Evolutionary conservation across 2,797 vertebrate genomes (phyloP).

Genomic region (Sebastes dallii): DNA sequence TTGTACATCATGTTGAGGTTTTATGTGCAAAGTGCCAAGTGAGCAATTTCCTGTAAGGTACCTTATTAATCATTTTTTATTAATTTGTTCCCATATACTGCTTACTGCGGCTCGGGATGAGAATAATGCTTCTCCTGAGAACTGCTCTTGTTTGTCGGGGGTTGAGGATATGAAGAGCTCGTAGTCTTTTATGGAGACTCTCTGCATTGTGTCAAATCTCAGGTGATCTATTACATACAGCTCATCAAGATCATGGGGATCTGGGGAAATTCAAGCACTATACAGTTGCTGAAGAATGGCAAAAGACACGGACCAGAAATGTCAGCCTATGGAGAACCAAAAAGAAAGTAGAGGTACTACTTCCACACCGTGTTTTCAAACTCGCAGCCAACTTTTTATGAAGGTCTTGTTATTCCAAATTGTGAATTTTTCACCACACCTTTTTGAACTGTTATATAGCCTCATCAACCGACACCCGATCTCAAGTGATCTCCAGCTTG

Average conservation of each 20-base stretch:
- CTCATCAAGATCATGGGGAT: not conserved
- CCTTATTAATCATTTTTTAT: conserved; percentile 2
- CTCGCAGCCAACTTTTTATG: not conserved
- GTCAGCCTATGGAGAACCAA: not conserved
- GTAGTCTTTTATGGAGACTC: not conserved
- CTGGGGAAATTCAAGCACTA: not conserved
- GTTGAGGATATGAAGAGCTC: not conserved
- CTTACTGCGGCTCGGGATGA: not conserved
- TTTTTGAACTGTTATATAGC: not conserved
- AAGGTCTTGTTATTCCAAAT: not conserved
- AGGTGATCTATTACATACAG: not conserved
- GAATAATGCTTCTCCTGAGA: not conserved
- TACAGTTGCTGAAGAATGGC: not conserved
- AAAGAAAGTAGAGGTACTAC: not conserved
- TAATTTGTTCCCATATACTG: not conserved
- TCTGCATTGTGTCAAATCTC: conserved; percentile 1
- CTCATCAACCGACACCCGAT: not conserved
- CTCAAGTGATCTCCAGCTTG: not conserved
- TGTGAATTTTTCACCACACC: not conserved
- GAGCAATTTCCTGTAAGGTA: not conserved
- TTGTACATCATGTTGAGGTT: not conserved
- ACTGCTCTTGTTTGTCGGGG: not conserved
- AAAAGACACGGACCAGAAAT: not conserved
- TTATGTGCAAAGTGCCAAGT: not conserved
- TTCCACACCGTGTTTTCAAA: not conserved